Evolutionary conservation across 2,888 invertebrate genomes (phyloP), one percentile per base, ranked within the genome.

Genomic region (Dendrolimus houi): DNA sequence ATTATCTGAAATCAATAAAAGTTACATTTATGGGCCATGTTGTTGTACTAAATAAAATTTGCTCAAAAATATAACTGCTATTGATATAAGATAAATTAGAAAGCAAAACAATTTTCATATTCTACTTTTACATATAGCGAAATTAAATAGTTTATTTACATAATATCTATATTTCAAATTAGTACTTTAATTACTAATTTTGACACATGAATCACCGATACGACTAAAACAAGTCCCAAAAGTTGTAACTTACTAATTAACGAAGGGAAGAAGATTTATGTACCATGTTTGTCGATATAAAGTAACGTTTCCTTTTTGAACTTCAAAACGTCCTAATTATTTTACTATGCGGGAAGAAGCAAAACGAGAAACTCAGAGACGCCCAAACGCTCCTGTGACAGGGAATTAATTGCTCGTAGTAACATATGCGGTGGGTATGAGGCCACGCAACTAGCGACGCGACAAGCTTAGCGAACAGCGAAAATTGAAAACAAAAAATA

Each of bases 251-350:
- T 78, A 72, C 80, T 80, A 88, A 89, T 89, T 88, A 89, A 85
- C 80, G 70, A 75, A 78, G 76, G 83, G 85, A 88, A 87, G 81
- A 86, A 87, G 86, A 89, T 90, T 89, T 89, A 89, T 87, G 85
- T 87, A 70, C 79, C 86, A 87, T 84, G 81, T 86, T 47, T 88
- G 87, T 89, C 89, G 87, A 90, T 89, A 86, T 88, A 88, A 87
- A 89, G 87, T 87, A 87, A 86, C 85, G 83, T 74, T 89, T 87
- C 87, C 89, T 87, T 89, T 87, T 89, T 86, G 86, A 89, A 84
- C 85, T 85, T 89, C 87, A 88, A 87, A 89, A 89, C 87, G 87
- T 89, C 89, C 90, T 90, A 90, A 90, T 90, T 90, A 90, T 89
- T 83, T 85, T 83, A 84, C 87, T 83, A 84, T 80, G 74, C 81